Evolutionary conservation across 23 tunicate genomes (phyloP).

Genomic region (Trididemnum clinides): DNA sequence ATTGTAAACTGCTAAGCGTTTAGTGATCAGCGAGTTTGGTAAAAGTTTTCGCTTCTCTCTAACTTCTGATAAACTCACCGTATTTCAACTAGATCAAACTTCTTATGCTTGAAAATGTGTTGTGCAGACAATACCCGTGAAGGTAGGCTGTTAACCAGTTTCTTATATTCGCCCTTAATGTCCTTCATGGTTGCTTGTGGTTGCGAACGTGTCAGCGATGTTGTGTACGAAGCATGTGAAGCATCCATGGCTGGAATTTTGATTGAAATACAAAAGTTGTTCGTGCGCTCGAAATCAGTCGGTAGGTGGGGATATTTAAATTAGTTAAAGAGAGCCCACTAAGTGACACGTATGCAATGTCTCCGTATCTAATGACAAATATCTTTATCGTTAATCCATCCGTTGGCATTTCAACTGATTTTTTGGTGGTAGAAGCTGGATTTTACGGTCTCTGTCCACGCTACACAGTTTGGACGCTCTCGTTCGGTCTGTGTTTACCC

Average conservation of each 20-base stretch:
- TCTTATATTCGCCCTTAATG: conserved; percentile 75
- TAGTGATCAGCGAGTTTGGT: neutral
- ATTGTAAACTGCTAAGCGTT: neutral
- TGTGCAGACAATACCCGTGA: conserved; percentile 28
- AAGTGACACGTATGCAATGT: neutral
- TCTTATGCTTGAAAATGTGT: neutral
- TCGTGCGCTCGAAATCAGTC: conserved; percentile 61
- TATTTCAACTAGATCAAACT: neutral
- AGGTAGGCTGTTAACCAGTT: conserved; percentile 69
- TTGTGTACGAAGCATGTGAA: conserved; percentile 68
- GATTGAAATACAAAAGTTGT: conserved; percentile 62
- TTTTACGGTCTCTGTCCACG: too few species aligned
- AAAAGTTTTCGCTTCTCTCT: neutral
- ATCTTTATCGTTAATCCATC: neutral
- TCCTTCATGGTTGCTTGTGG: conserved; percentile 73
- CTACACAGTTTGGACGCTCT: neutral
- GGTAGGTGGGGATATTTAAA: too few species aligned
- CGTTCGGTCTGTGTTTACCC: too few species aligned
- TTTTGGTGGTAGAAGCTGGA: too few species aligned
- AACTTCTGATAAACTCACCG: neutral
- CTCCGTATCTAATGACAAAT: neutral
- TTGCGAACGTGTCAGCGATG: conserved; percentile 67
- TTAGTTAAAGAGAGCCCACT: too few species aligned
- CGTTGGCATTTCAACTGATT: neutral
- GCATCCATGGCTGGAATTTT: conserved; percentile 50